Evolutionary conservation across 2,113 vertebrate species (phyloP).

Genomic region (Macaca fascicularis): T2T-MFA8v1.1 NC_088379.1:48011501-48012000

Average conservation of each 20-base stretch:
- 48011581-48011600: neutral
- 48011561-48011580: neutral
- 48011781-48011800: neutral
- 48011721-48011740: neutral
- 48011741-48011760: neutral
- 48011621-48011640: neutral
- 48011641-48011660: neutral
- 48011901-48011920: too few relatives aligned
- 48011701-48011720: neutral
- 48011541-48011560: neutral
- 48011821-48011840: neutral
- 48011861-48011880: too few relatives aligned
- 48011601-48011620: neutral
- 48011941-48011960: too few relatives aligned
- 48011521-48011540: neutral
- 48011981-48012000: too few relatives aligned
- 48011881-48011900: too few relatives aligned
- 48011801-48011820: neutral
- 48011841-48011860: too few relatives aligned
- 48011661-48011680: neutral
- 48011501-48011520: neutral
- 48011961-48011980: too few relatives aligned
- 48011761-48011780: neutral
- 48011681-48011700: neutral
- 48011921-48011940: too few relatives aligned